Conservation (phyloP, 37 sponge, comb jelly and placozoan species). For the Hexactinellida sp. region DNA sequence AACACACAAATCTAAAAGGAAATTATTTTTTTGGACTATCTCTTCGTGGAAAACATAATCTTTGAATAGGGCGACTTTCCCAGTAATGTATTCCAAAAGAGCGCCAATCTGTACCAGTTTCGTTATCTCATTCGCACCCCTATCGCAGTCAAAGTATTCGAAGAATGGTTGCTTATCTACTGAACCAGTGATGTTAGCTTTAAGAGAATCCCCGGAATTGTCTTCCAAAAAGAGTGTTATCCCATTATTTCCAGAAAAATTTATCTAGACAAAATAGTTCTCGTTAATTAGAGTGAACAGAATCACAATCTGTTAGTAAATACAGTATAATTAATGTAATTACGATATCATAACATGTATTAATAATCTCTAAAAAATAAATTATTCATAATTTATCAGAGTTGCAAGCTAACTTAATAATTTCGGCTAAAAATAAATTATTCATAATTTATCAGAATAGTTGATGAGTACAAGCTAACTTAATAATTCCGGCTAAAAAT, state of each 20-base stretch:
- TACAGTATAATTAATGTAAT: no score
- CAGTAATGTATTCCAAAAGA: neutral
- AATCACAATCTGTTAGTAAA: neutral
- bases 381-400: no score
- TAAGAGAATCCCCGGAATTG: neutral
- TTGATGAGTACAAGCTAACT: no score
- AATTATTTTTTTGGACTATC: neutral
- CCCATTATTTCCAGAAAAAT: neutral
- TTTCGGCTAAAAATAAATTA: no score
- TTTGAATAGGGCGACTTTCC: neutral
- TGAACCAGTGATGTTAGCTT: neutral
- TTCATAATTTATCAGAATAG: no score
- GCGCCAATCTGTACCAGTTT: neutral
- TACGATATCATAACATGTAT: no score
- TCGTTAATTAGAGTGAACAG: neutral
- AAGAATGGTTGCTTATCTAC: neutral
- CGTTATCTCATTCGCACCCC: neutral
- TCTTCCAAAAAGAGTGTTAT: neutral
- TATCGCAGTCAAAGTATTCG: neutral
- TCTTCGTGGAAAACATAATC: slow-evolving; percentile 12
- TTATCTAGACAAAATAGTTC: neutral
- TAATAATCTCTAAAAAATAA: no score
- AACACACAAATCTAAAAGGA: slow-evolving; percentile 4
- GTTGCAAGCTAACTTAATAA: no score
- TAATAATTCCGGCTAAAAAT: no score